Percentiles rank a stretch among this genome's conserved stretches.
These are phyloP conservation scores for Desoria tigrina DNA, from an alignment of 2,888 invertebrate genomes.

Conservation along the genomic window DNA sequence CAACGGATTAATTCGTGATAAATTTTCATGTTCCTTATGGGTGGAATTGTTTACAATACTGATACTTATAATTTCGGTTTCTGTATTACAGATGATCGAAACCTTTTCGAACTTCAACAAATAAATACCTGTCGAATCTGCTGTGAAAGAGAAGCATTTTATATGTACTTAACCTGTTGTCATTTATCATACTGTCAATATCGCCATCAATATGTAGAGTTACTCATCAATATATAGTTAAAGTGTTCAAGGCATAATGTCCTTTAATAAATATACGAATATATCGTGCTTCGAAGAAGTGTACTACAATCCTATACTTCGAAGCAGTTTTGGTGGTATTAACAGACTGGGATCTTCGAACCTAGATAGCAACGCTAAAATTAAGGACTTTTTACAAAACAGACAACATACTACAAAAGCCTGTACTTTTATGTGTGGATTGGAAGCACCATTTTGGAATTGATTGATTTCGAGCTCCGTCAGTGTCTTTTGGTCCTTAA, in stretches of 20 bases:
- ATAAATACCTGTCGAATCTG: not conserved
- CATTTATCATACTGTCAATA: not conserved
- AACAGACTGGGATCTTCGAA: not conserved
- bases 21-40: too few relatives aligned
- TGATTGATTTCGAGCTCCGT: too few relatives aligned
- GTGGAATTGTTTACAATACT: too few relatives aligned
- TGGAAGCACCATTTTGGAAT: too few relatives aligned
- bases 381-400: not conserved
- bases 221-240: not conserved
- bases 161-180: not conserved
- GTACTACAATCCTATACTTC: conserved; percentile 12
- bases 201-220: not conserved
- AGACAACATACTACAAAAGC: not conserved
- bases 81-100: too few relatives aligned
- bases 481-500: too few relatives aligned
- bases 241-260: conserved; percentile 10
- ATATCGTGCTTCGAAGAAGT: too few relatives aligned
- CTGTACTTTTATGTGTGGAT: too few relatives aligned
- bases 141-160: not conserved
- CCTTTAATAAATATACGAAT: too few relatives aligned
- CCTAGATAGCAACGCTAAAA: not conserved
- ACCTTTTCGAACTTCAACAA: too few relatives aligned
- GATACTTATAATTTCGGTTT: too few relatives aligned
- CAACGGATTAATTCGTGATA: too few relatives aligned
- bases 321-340: conserved; percentile 12